Conservation (phyloP, 2,113 vertebrate genomes). For the Cheilinus undulatus region DNA sequence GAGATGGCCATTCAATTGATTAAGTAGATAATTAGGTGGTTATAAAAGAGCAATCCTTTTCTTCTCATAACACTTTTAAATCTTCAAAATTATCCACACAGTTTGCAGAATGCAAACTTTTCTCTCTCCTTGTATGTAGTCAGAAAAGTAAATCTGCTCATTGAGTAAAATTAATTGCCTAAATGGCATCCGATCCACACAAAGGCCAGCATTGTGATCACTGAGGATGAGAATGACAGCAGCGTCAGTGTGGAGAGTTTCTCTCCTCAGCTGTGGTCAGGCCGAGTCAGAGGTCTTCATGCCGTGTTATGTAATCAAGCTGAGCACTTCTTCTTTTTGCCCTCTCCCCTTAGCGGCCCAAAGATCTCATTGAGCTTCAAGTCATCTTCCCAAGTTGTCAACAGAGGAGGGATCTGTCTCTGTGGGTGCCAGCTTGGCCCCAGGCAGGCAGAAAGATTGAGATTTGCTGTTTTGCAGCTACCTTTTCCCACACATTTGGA, state of each 20-base stretch:
- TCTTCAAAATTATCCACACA: constrained; percentile 20
- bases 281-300: constrained; percentile 75
- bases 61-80: not conserved
- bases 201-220: constrained; percentile 41
- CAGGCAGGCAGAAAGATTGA: constrained; percentile 64
- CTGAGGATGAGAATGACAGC: constrained; percentile 45
- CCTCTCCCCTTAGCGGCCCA: constrained; percentile 55
- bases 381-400: constrained; percentile 64
- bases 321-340: constrained; percentile 53
- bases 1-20: constrained; percentile 14
- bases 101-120: constrained; percentile 2
- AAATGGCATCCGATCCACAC: constrained; percentile 32
- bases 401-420: constrained; percentile 61
- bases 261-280: constrained; percentile 44
- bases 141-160: constrained; percentile 38
- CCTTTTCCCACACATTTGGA: constrained; percentile 55
- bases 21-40: constrained; percentile 32
- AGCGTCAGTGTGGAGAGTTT: constrained; percentile 48
- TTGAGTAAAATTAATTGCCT: constrained; percentile 28
- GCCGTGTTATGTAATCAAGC: constrained; percentile 75
- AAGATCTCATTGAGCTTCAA: constrained; percentile 73
- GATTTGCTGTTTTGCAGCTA: constrained; percentile 48
- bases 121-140: constrained; percentile 9
- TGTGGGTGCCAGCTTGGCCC: constrained; percentile 46
- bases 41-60: not conserved